Base-by-base conservation (phyloP, 2,113 vertebrate species). In the Sisor rabdophorus region DNA sequence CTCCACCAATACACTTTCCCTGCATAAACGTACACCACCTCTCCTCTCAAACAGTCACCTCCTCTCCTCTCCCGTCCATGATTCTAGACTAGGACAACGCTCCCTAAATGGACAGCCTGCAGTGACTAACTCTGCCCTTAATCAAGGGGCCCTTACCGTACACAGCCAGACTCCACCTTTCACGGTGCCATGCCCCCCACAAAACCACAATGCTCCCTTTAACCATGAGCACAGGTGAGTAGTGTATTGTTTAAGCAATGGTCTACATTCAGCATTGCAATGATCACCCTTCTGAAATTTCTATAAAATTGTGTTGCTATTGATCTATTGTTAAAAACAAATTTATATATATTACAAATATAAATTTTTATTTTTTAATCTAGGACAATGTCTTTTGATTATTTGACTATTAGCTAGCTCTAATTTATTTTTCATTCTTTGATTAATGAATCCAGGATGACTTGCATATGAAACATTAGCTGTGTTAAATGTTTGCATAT, bases 161-260 rank as follows among this genome's bases (percentile, higher is more conserved):
- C 88, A 86, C 80, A 82, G 80, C 80, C 90, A 90, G 78, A 89
- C 91, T 82, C 94, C 92, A 30, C 90, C 94, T 40, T 98, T 98
- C 4, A 93, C 89, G 0, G 89, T 97, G 77, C 95, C 95, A 19
- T 92, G 93, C 58, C 92, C 92, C 0, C 94, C 94, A 48, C 86
- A 94, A 69, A 92, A 88, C 90, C 92, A 95, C 88, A 91, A 94
- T 79, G 93, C 91, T 78, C 92, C 88, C 84, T 97, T 95, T 88
- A 87, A 90, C 2, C 56, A 90, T 68, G 96, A 98, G 88, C 95
- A 96, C 92, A 96, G 95, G 96, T 98, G 58, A 91, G 89, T 59
- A n/a, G n/a, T n/a, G n/a, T n/a, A n/a, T n/a, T n/a, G n/a, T n/a
- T n/a, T n/a, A 7, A 26, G 8, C 69, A 44, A 40, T 32, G 17